Conservation (phyloP, 1,140 invertebrate species). For the Araneus ventricosus region DNA sequence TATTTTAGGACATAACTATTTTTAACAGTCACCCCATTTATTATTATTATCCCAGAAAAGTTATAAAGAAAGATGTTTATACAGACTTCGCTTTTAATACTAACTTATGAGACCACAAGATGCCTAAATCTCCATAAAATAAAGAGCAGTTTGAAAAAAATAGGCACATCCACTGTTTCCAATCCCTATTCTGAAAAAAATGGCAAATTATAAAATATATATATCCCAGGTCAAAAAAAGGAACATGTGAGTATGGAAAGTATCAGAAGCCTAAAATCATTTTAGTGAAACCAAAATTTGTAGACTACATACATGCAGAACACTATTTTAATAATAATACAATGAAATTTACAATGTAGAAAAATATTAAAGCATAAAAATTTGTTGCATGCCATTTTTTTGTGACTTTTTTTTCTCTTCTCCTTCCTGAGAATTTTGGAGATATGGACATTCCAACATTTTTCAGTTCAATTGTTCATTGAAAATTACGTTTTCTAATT, state of each 20-base stretch:
- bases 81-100: conserved; percentile 74
- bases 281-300: not conserved
- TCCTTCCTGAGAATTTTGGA: too few relatives aligned
- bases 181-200: conserved; percentile 75
- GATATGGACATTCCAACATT: too few relatives aligned
- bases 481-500: too few relatives aligned
- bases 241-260: conserved; percentile 35
- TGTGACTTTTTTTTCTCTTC: too few relatives aligned
- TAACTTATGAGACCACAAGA: conserved; percentile 74
- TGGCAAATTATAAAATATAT: conserved; percentile 66
- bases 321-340: not conserved
- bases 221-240: conserved; percentile 58
- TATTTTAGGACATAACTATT: not conserved
- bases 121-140: conserved; percentile 66
- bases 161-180: conserved; percentile 67
- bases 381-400: too few relatives aligned
- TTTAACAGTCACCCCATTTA: not conserved
- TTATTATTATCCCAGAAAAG: conserved; percentile 7
- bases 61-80: conserved; percentile 71
- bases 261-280: not conserved
- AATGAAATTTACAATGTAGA: not conserved
- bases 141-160: conserved; percentile 75
- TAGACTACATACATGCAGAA: not conserved
- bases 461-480: too few relatives aligned
- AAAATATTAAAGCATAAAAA: not conserved